Conservation (phyloP, 1,140 invertebrate genomes). For the Drosophila sproati region DNA sequence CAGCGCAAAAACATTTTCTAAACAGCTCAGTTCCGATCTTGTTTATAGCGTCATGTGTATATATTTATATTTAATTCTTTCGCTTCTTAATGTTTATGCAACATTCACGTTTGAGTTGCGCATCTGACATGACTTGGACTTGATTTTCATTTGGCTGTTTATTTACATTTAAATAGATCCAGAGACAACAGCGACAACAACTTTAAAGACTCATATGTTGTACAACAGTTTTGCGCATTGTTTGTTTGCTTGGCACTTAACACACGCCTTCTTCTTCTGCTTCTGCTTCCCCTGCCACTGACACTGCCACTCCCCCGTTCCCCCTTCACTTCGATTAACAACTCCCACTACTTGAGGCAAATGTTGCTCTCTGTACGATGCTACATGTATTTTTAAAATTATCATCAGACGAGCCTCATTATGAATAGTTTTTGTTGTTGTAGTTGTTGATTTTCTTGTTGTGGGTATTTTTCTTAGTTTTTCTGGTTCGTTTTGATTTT, state of each 20-base stretch:
- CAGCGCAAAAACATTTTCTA: conserved; percentile 25
- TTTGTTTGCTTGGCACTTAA: conserved; percentile 52
- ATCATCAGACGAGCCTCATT: conserved; percentile 62
- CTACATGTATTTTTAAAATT: conserved; percentile 63
- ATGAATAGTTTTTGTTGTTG: conserved; percentile 54
- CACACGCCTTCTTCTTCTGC: not conserved
- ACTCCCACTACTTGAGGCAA: conserved; percentile 28
- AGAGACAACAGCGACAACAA: conserved; percentile 33
- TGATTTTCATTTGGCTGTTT: conserved; percentile 20
- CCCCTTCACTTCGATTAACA: not conserved
- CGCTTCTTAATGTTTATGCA: conserved; percentile 6
- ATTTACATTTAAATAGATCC: conserved; percentile 4
- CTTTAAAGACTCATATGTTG: conserved; percentile 46
- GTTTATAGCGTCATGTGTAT: conserved; percentile 28
- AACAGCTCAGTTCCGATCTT: conserved; percentile 29
- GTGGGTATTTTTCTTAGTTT: conserved; percentile 23
- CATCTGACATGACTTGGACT: conserved; percentile 29
- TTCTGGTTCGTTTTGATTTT: conserved; percentile 25
- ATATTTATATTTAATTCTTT: conserved; percentile 6
- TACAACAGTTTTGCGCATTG: conserved; percentile 8
- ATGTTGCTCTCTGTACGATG: conserved; percentile 21
- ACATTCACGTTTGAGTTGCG: conserved; percentile 13
- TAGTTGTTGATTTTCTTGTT: conserved; percentile 22
- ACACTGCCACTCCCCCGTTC: not conserved
- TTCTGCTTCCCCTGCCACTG: not conserved